phyloP scores from a whole-genome alignment of 1,140 invertebrate species.

The Drosophila sturtevanti region DNA sequence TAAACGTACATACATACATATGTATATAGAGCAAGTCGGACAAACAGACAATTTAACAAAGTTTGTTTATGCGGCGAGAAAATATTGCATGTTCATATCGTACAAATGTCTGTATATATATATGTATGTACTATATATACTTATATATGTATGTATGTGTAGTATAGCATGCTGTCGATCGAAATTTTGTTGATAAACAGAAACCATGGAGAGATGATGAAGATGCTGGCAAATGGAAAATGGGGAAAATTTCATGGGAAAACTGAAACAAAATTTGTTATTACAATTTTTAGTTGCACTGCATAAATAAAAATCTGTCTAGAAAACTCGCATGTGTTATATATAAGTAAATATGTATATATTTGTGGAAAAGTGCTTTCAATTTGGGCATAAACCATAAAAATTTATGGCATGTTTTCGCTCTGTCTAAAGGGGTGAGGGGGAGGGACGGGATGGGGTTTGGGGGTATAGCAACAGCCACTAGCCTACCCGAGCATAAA shows the following conservation, averaged over 20 bases:
- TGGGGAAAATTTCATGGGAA: conserved; percentile 47
- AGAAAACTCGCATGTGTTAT: not conserved
- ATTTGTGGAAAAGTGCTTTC: conserved; percentile 56
- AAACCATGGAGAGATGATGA: not conserved
- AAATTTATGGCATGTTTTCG: conserved; percentile 48
- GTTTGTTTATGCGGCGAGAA: conserved; percentile 68
- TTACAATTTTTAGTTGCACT: conserved; percentile 26
- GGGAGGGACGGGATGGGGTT: conserved; percentile 16
- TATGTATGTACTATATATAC: not conserved
- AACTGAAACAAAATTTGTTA: conserved; percentile 35
- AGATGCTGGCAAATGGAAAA: not conserved
- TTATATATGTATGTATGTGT: not conserved
- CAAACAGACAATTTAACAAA: conserved; percentile 65
- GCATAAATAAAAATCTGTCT: conserved; percentile 29
- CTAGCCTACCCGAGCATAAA: conserved; percentile 11
- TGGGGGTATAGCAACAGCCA: not conserved
- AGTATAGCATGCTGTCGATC: conserved; percentile 16
- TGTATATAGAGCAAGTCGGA: conserved; percentile 30
- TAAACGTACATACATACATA: conserved; percentile 11
- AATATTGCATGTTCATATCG: conserved; percentile 70
- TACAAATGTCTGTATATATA: conserved; percentile 10
- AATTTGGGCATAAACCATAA: conserved; percentile 65
- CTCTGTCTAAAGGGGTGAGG: not conserved
- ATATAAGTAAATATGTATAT: conserved; percentile 43
- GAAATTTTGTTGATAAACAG: conserved; percentile 64